Evolutionary conservation across 2,797 vertebrate species (phyloP).

Genomic region (Pseudochirops corinnae): DNA sequence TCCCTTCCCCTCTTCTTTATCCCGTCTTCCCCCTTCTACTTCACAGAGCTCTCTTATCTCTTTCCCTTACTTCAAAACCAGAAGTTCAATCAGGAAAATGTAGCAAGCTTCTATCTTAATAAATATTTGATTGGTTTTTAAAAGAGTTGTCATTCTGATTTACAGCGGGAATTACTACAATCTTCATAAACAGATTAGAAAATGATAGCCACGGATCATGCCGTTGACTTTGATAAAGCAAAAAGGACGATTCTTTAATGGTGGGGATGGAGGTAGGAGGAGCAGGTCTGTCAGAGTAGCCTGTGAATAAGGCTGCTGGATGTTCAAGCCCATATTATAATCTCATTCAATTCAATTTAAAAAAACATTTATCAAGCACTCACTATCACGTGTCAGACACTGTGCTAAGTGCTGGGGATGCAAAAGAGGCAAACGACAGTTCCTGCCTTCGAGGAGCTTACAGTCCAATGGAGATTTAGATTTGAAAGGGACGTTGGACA

Average conservation of each 20-base stretch:
- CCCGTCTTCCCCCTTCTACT: background rate
- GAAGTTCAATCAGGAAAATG: conserved; percentile 39
- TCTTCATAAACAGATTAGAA: conserved; percentile 68
- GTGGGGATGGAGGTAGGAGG: background rate
- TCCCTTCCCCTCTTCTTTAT: background rate
- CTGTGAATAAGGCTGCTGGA: background rate
- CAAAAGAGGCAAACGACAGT: background rate
- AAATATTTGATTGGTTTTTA: conserved; percentile 77
- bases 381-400: background rate
- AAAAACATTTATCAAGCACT: background rate
- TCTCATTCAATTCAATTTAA: background rate
- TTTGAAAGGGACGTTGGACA: background rate
- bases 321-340: background rate
- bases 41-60: conserved; percentile 4
- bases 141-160: conserved; percentile 76
- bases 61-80: background rate
- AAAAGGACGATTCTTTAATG: conserved; percentile 55
- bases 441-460: background rate
- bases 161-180: conserved; percentile 61
- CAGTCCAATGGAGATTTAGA: background rate
- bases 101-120: conserved; percentile 46
- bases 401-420: background rate
- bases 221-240: conserved; percentile 50
- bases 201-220: conserved; percentile 54
- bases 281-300: background rate